Evolutionary conservation across 2,888 invertebrate species (phyloP).

Genomic region (Aspidiotus destructor): DNA sequence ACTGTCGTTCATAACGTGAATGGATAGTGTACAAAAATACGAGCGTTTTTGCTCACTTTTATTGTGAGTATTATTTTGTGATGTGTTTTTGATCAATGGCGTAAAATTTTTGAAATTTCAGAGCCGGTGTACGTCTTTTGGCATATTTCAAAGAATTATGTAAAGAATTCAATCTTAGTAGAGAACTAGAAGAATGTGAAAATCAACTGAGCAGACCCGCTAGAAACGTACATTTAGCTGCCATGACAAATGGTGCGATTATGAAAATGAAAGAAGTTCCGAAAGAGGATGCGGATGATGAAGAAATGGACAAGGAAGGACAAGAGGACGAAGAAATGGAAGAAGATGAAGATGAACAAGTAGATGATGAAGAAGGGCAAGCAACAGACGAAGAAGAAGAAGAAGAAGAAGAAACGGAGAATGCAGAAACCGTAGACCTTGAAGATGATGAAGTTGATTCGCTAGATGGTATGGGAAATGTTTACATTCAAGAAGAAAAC

Average conservation of each 20-base stretch:
- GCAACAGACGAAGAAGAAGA: not conserved
- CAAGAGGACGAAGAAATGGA: conserved; percentile 7
- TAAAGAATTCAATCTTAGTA: conserved; percentile 45
- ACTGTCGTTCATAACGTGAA: no score
- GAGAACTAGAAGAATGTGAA: conserved; percentile 13
- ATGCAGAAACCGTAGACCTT: not conserved
- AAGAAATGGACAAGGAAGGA: conserved; percentile 2
- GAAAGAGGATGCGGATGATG: conserved; percentile 6
- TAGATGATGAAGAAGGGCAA: not conserved
- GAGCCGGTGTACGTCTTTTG: conserved; percentile 63
- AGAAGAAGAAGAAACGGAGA: not conserved
- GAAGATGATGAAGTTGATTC: no score
- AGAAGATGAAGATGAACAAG: conserved; percentile 6
- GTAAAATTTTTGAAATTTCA: conserved; percentile 42
- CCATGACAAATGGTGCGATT: not conserved
- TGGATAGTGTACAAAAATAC: no score
- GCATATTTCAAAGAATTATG: conserved; percentile 62
- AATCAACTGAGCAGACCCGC: not conserved
- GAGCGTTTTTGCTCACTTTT: no score
- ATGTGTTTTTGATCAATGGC: conserved; percentile 38
- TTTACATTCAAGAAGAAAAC: no score
- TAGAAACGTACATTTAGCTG: not conserved
- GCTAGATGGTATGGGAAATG: no score
- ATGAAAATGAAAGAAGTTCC: not conserved
- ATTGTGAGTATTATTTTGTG: conserved; percentile 22